A percentile compares a stretch with the other conserved stretches of the same genome.
Evolutionary conservation across 1,140 invertebrate genomes (phyloP).

Genomic region (Drosophila lacertosa): DNA sequence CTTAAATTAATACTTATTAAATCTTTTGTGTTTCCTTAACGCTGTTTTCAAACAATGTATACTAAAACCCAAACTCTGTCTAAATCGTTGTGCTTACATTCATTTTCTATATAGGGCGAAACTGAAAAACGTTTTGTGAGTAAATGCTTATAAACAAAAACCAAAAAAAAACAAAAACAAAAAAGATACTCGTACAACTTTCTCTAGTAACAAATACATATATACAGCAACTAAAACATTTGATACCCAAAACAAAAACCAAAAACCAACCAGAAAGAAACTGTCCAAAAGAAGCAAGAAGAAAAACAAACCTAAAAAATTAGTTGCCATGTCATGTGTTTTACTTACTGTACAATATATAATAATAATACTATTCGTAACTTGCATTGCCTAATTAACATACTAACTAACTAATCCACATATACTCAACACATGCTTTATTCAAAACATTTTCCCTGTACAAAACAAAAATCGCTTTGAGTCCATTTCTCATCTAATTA

Average conservation of each 20-base stretch:
- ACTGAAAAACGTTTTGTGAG: slow-evolving; percentile 84
- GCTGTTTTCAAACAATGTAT: slow-evolving; percentile 57
- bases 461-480: slow-evolving; percentile 13
- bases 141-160: slow-evolving; percentile 79
- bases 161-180: slow-evolving; percentile 42
- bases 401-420: slow-evolving; percentile 37
- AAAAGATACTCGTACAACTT: slow-evolving; percentile 43
- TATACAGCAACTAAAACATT: slow-evolving; percentile 65
- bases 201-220: slow-evolving; percentile 48
- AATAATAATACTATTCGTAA: slow-evolving; percentile 36
- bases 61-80: slow-evolving; percentile 80
- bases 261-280: slow-evolving; percentile 1
- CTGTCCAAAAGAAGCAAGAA: slow-evolving; percentile 11
- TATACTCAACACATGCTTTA: slow-evolving; percentile 26
- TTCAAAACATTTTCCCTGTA: slow-evolving; percentile 34
- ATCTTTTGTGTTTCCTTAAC: slow-evolving; percentile 26
- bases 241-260: slow-evolving; percentile 52
- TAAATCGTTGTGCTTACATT: slow-evolving; percentile 83
- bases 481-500: slow-evolving; percentile 10
- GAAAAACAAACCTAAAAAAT: slow-evolving; percentile 16
- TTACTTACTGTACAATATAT: slow-evolving; percentile 62
- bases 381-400: slow-evolving; percentile 61
- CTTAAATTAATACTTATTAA: slow-evolving; percentile 18
- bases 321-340: slow-evolving; percentile 68
- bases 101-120: slow-evolving; percentile 84